Evolutionary conservation across 2,888 invertebrate genomes (phyloP).

Genomic region (Heteropelma amictum): DNA sequence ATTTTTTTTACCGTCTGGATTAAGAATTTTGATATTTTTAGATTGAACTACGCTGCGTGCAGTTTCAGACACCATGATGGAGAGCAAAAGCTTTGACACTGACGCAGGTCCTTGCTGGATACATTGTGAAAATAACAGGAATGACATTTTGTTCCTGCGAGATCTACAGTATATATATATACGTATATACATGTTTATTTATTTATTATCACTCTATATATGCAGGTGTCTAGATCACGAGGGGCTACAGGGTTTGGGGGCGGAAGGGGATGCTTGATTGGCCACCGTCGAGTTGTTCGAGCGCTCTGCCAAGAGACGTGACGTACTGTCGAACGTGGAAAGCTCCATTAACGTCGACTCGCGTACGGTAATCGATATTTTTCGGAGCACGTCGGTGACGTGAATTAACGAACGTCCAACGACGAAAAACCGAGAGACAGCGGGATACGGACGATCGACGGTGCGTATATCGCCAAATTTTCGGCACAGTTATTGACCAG

Average conservation of each 20-base stretch:
- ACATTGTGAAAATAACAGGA: neutral
- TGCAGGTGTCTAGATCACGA: neutral
- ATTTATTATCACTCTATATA: too few species aligned
- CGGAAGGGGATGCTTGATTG: conserved; percentile 23
- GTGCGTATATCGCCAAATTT: too few species aligned
- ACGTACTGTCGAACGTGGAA: conserved; percentile 48
- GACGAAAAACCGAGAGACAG: neutral
- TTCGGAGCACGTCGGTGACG: conserved; percentile 45
- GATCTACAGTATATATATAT: neutral
- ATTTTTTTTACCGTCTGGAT: too few species aligned
- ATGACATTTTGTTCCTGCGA: neutral
- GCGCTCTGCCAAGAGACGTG: conserved; percentile 44
- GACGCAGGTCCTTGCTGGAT: neutral
- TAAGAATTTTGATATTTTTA: too few species aligned
- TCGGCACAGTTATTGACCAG: too few species aligned
- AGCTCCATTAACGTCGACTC: conserved; percentile 50
- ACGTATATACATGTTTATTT: too few species aligned
- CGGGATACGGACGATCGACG: neutral
- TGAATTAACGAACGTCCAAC: conserved; percentile 39
- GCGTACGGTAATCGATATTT: conserved; percentile 48
- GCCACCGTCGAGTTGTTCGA: conserved; percentile 31
- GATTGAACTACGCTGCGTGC: too few species aligned
- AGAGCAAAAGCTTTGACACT: neutral
- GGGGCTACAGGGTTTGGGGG: neutral
- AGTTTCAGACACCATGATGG: too few species aligned